Base-by-base conservation (phyloP, 2,888 invertebrate genomes). In the Capitulum mitella region DNA sequence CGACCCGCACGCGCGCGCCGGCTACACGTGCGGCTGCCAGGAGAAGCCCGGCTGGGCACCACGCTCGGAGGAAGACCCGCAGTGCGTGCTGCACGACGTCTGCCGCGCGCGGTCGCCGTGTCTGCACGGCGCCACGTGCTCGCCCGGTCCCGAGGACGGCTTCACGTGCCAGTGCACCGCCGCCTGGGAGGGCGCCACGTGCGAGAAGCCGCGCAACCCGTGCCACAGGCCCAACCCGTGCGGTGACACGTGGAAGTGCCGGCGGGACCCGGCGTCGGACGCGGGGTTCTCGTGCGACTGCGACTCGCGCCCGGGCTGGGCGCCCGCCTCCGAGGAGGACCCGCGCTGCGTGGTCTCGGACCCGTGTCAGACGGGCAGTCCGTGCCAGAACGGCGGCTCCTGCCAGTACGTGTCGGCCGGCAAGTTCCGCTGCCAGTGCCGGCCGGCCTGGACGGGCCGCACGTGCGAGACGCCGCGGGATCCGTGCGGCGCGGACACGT, bases 321-420 rank as follows among this genome's bases (percentile, higher is more conserved):
- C 43, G n/a, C 29, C 46, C 46, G 46, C n/a, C 16, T 75, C 75
- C 2, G 16, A 46, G 8, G 46, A 46, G n/a, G 75, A 75, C 46
- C 75, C 75, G 46, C n/a, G 46, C 0, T 75, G 75, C n/a, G 46
- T 46, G 16, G 29, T 75, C 12, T 1, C 29, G 29, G 75, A 75
- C 46, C 43, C 19, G 14, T 75, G 75, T 29, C 75, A 26, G 75
- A 19, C 75, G n/a, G 46, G 32, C 14, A n/a, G 14, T 0, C 75
- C 75, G 46, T 75, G 75, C 46, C n/a, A 46, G 46, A 75, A 75
- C 75, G 75, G 75, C 22, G 75, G 75, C n/a, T 29, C 29, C 16
- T 75, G 75, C 19, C 75, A 32, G 19, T 37, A 37, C 26, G 34
- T 37, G 6, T 37, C 70, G 8, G 37, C 70, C 0, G 70, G 70